Evolutionary conservation across 2,888 invertebrate species (phyloP).

Genomic region (Byasa hedistus): DNA sequence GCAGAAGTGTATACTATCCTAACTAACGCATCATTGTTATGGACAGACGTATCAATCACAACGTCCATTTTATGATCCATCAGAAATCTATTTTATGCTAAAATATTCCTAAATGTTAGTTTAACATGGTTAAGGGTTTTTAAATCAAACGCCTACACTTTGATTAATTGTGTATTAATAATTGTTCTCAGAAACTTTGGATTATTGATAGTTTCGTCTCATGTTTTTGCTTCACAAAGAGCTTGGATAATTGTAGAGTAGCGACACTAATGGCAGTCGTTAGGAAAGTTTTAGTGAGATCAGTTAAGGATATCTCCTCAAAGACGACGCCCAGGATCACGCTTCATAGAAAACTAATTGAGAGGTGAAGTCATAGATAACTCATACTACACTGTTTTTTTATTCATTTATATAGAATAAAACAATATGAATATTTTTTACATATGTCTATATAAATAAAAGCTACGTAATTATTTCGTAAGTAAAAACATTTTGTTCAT

Average conservation of each 20-base stretch:
- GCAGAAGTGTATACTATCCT: too few relatives aligned
- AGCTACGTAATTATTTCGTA: too few relatives aligned
- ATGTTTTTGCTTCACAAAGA: slow-evolving; percentile 2
- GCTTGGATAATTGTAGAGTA: slow-evolving; percentile 1
- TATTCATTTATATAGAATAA: too few relatives aligned
- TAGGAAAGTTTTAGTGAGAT: slow-evolving; percentile 10
- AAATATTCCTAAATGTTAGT: too few relatives aligned
- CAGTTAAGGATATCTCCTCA: slow-evolving; percentile 5
- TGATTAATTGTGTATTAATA: not conserved
- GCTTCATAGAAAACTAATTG: slow-evolving; percentile 7
- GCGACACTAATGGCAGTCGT: slow-evolving; percentile 1
- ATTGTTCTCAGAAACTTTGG: not conserved
- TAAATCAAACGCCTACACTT: not conserved
- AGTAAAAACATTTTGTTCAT: too few relatives aligned
- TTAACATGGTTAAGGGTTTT: not conserved
- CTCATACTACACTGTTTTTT: not conserved
- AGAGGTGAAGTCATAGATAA: not conserved
- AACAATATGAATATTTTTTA: too few relatives aligned
- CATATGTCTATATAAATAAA: too few relatives aligned
- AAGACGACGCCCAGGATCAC: not conserved
- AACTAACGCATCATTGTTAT: too few relatives aligned
- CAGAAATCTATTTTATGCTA: too few relatives aligned
- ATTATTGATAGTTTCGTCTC: not conserved
- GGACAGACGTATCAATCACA: too few relatives aligned
- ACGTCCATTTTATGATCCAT: too few relatives aligned